phyloP scores from a whole-genome alignment of 2,797 vertebrate species.

The Acrossocheilus wenchowensis region DNA sequence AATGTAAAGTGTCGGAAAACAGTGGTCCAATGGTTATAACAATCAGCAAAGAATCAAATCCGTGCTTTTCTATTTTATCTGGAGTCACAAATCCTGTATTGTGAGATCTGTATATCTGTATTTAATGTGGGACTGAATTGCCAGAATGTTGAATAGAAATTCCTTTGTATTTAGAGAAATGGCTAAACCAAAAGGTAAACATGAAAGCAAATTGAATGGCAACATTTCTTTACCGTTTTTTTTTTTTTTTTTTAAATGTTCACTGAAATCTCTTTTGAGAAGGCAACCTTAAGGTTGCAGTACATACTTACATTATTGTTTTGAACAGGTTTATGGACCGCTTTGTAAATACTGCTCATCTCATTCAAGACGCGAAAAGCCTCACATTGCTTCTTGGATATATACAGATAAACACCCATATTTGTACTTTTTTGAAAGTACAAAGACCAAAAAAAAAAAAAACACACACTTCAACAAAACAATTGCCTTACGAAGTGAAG shows the following conservation, averaged over 20 bases:
- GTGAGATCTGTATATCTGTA: slow-evolving; percentile 71
- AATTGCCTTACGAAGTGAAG: slow-evolving; percentile 81
- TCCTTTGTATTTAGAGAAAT: slow-evolving; percentile 76
- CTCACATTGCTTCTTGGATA: slow-evolving; percentile 80
- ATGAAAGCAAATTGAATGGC: slow-evolving; percentile 69
- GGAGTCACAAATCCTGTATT: slow-evolving; percentile 73
- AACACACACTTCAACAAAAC: slow-evolving; percentile 59
- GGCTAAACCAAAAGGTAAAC: slow-evolving; percentile 73
- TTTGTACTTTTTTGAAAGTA: slow-evolving; percentile 68
- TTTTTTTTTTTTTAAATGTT: slow-evolving; percentile 56
- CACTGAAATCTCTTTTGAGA: slow-evolving; percentile 63
- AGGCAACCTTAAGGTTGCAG: slow-evolving; percentile 59
- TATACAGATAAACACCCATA: slow-evolving; percentile 54
- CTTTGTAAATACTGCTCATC: slow-evolving; percentile 84
- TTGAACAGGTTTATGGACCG: slow-evolving; percentile 69
- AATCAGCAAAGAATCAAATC: slow-evolving; percentile 73
- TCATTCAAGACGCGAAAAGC: slow-evolving; percentile 76
- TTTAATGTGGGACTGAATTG: slow-evolving; percentile 72
- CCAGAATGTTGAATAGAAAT: slow-evolving; percentile 71
- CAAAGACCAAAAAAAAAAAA: slow-evolving; percentile 79
- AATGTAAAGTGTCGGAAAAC: slow-evolving; percentile 65
- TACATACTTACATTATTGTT: slow-evolving; percentile 43
- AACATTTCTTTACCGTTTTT: slow-evolving; percentile 57
- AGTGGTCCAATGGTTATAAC: slow-evolving; percentile 72
- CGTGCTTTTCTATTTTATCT: slow-evolving; percentile 74